Evolutionary conservation across 2,113 vertebrate genomes (phyloP), one percentile per base, ranked within the genome.

Genomic region (Proteles cristata): DNA sequence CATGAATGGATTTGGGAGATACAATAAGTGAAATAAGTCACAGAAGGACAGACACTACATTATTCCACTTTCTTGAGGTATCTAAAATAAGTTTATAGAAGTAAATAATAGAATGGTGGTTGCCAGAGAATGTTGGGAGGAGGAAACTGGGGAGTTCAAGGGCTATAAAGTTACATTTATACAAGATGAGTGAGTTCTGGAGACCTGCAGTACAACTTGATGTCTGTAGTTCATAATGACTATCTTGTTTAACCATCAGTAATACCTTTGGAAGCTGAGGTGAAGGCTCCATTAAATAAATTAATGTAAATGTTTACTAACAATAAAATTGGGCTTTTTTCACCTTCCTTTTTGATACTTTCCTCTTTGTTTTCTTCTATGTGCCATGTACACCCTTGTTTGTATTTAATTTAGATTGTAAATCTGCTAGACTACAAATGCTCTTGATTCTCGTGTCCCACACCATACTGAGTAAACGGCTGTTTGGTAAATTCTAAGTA

Each of bases 401-500:
- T 25, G 19, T 90, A 39, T 68, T 90, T 95, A 79, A 90, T 93
- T 96, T 81, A 94, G 33, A 88, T 53, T 33, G 3, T 58, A 89
- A 77, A 5, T 53, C 19, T 58, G 11, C 50, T 94, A 77, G 31
- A 74, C 39, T 69, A 15, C 3, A 33, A 1, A 33, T 2, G 53
- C 11, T 39, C 50, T 76, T 73, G 43, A 5, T 33, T 28, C 23
- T 26, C 48, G 14, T 85, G 45, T 45, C 50, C 68, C 94, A 4
- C 43, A 45, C 93, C 65, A 87, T 85, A 45, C 21, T 84, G 58
- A 84, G 63, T 88, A 53, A 93, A 83, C 71, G 76, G 25, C 39
- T 86, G 3, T 48, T 90, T 95, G 76, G 66, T 84, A 94, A 97
- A 88, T 97, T 93, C 55, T 86, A 33, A 89, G 50, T 93, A 53